Percentiles rank a stretch among this genome's conserved stretches.
These are phyloP conservation scores for Perizoma flavofasciatum DNA, from an alignment of 2,888 invertebrate genomes.

Conservation along the genomic window DNA sequence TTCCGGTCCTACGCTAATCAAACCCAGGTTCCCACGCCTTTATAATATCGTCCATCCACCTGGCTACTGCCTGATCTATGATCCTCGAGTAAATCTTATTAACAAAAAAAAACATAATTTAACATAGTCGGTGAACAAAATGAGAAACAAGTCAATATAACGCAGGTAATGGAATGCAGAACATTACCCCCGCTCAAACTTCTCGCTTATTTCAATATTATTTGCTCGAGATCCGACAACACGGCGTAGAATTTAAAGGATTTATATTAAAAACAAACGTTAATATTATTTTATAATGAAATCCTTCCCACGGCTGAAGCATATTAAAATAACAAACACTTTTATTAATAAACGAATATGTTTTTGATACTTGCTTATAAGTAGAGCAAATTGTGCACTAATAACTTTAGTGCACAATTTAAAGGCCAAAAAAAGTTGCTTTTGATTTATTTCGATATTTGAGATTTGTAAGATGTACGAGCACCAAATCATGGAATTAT, in stretches of 20 bases:
- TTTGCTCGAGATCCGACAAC: slow-evolving; percentile 61
- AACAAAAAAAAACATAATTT: not conserved
- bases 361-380: slow-evolving; percentile 37
- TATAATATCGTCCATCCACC: too few relatives aligned
- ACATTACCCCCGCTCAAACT: slow-evolving; percentile 45
- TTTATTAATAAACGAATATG: not conserved
- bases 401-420: too few relatives aligned
- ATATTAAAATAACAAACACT: not conserved
- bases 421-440: too few relatives aligned
- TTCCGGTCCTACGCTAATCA: too few relatives aligned
- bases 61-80: too few relatives aligned
- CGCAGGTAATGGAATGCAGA: slow-evolving; percentile 47
- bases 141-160: slow-evolving; percentile 27
- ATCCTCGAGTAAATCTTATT: too few relatives aligned
- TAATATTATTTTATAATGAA: slow-evolving; percentile 24
- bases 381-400: too few relatives aligned
- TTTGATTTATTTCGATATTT: too few relatives aligned
- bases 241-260: slow-evolving; percentile 49
- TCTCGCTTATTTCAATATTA: slow-evolving; percentile 66
- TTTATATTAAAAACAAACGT: slow-evolving; percentile 36
- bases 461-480: too few relatives aligned
- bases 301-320: not conserved
- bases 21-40: too few relatives aligned
- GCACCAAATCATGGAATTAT: too few relatives aligned
- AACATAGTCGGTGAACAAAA: slow-evolving; percentile 29